Percentiles rank a stretch among this genome's conserved stretches.
Conservation (phyloP, 2,797 vertebrate genomes). For the Moxostoma hubbsi region DNA sequence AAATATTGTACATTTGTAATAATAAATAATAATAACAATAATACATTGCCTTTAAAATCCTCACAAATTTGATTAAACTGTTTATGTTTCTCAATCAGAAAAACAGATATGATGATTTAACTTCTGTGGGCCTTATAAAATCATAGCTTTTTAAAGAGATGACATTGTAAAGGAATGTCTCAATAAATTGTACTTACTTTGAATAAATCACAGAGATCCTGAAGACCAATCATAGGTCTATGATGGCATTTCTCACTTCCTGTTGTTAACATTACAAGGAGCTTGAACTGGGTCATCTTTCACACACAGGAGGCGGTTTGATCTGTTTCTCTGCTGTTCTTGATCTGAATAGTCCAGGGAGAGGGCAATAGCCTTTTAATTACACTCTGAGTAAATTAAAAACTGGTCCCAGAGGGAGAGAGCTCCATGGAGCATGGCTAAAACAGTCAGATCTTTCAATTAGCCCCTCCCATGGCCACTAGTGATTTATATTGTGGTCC, state of each 20-base stretch:
- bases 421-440: constrained; percentile 59
- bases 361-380: constrained; percentile 33
- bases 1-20: too few relatives aligned
- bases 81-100: too few relatives aligned
- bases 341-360: constrained; percentile 13
- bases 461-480: constrained; percentile 24
- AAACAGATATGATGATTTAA: constrained; percentile 25
- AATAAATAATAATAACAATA: too few relatives aligned
- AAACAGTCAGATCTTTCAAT: constrained; percentile 1
- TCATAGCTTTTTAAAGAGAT: constrained; percentile 13
- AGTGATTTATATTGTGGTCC: neutral
- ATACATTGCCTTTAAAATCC: too few relatives aligned
- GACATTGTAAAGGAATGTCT: constrained; percentile 2
- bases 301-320: neutral
- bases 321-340: constrained; percentile 20
- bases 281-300: constrained; percentile 22
- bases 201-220: constrained; percentile 20
- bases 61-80: constrained; percentile 20
- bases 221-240: constrained; percentile 14
- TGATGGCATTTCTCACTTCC: constrained; percentile 17
- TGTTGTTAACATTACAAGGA: constrained; percentile 6
- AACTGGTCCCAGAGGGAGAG: constrained; percentile 42
- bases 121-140: neutral
- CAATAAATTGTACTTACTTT: constrained; percentile 17
- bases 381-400: constrained; percentile 30